Evolutionary conservation across 2,797 vertebrate genomes (phyloP), one percentile per base, ranked within the genome.

Genomic region (Leptodon cayanensis): DNA sequence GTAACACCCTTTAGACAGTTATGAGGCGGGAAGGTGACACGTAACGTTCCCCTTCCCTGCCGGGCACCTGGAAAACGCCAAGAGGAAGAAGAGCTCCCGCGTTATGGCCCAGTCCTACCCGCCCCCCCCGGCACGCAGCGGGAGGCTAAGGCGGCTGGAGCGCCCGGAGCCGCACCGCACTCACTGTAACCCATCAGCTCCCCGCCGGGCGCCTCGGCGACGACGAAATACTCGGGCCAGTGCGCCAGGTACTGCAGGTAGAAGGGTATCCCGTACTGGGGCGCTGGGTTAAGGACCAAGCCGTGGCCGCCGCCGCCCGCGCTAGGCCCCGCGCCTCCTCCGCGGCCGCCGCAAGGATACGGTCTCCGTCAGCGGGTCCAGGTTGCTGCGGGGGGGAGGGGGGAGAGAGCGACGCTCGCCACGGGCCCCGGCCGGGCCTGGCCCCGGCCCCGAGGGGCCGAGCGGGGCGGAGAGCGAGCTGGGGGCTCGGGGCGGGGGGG

Each of bases 181-280:
- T 50, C 97, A 99, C 99, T 99, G 96, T 99, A 99, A 72, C 99
- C 99, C 46, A 47, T 22, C 46, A 22, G 46, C 46, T 47, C 46
- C 46, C 46, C 46, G 46, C 46, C 46, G 46, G 21, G 46, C 46
- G 46, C 46, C 46, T 47, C 21, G 46, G 46, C 46, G 7, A 99
- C 99, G 10, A 99, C 99, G 97, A 99, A 99, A 90, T 99, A 99
- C 97, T 99, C 99, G 1, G 99, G 99, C 99, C 99, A 99, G 96
- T 99, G 99, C 54, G 99, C 99, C 29, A 99, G 98, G 96, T 99
- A 99, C 98, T 99, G 99, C n/a, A 99, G 49, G 94, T 99, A 99
- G 93, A 99, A 99, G 5, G 99, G 99, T 92, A 99, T 99, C 71
- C 99, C 99, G 97, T 99, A 99, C 99, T 99, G 78, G 16, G 39